Conservation (phyloP, 2,797 vertebrate genomes). For the Acanthurus leucopareius region DNA sequence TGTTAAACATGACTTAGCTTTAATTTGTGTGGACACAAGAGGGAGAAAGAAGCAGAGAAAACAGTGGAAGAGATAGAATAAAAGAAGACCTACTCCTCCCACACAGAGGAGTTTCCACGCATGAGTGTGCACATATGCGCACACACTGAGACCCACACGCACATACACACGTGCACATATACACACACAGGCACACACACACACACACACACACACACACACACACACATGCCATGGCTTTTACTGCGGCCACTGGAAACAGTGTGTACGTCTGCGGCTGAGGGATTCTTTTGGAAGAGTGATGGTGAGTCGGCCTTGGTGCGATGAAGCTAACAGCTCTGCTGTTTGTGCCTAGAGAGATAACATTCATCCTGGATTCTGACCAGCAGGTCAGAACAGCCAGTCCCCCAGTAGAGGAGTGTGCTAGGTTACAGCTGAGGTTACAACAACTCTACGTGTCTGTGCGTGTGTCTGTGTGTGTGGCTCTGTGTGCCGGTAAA, state of each 20-base stretch:
- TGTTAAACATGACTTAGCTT: constrained; percentile 78
- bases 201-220: constrained; percentile 17
- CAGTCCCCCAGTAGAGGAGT: constrained; percentile 60
- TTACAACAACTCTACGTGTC: constrained; percentile 57
- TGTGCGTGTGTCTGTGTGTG: constrained; percentile 27
- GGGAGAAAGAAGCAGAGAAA: constrained; percentile 76
- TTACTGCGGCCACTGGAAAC: constrained; percentile 70
- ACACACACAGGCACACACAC: constrained; percentile 23
- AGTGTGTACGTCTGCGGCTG: constrained; percentile 73
- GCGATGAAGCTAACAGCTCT: constrained; percentile 70
- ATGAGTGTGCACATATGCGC: constrained; percentile 46
- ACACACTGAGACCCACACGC: constrained; percentile 23
- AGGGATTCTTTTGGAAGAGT: constrained; percentile 73
- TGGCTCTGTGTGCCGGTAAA: constrained; percentile 22
- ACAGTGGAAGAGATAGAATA: constrained; percentile 78
- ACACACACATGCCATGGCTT: constrained; percentile 71
- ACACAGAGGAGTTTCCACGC: constrained; percentile 65
- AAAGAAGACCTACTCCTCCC: constrained; percentile 77
- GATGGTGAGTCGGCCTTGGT: constrained; percentile 63
- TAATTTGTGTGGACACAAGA: constrained; percentile 76
- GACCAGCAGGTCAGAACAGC: constrained; percentile 73
- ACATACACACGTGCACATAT: constrained; percentile 20
- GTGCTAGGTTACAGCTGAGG: constrained; percentile 78
- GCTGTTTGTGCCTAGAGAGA: constrained; percentile 81
- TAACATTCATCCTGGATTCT: constrained; percentile 79